Conservation (phyloP, 35 echinoderm and acorn worm species). For the Chiridota heheva region DNA sequence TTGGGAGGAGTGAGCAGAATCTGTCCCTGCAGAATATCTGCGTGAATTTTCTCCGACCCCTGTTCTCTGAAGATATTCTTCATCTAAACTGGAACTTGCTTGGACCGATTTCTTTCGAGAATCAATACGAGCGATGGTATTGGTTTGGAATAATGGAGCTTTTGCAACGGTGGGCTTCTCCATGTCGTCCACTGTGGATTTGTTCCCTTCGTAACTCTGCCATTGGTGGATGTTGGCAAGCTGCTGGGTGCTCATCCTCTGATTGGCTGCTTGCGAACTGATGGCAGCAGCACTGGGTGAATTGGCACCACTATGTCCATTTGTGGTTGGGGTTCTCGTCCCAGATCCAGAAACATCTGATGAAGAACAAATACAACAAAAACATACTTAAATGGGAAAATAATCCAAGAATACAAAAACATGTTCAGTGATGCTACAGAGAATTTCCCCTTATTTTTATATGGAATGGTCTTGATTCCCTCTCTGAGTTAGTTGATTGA, state of each 20-base stretch:
- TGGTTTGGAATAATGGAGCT: slow-evolving; percentile 37
- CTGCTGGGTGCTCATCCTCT: slow-evolving; percentile 45
- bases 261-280: slow-evolving; percentile 44
- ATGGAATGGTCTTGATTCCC: too few species aligned
- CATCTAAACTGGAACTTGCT: too few species aligned
- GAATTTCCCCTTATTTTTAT: too few species aligned
- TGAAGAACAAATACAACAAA: background rate
- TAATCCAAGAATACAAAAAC: too few species aligned
- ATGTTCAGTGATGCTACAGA: too few species aligned
- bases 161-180: slow-evolving; percentile 21
- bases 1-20: slow-evolving; percentile 69
- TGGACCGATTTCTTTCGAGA: too few species aligned
- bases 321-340: background rate
- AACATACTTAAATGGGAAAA: background rate
- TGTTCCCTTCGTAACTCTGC: slow-evolving; percentile 31
- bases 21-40: slow-evolving; percentile 60
- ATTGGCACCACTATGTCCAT: slow-evolving; percentile 1
- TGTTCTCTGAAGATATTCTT: too few species aligned
- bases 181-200: background rate
- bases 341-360: background rate
- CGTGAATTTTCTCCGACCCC: background rate
- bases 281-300: slow-evolving; percentile 42
- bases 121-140: too few species aligned
- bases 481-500: too few species aligned
- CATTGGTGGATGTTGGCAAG: slow-evolving; percentile 46